phyloP scores from a whole-genome alignment of 2,888 invertebrate genomes.

The Cacoxenus indagator region DNA sequence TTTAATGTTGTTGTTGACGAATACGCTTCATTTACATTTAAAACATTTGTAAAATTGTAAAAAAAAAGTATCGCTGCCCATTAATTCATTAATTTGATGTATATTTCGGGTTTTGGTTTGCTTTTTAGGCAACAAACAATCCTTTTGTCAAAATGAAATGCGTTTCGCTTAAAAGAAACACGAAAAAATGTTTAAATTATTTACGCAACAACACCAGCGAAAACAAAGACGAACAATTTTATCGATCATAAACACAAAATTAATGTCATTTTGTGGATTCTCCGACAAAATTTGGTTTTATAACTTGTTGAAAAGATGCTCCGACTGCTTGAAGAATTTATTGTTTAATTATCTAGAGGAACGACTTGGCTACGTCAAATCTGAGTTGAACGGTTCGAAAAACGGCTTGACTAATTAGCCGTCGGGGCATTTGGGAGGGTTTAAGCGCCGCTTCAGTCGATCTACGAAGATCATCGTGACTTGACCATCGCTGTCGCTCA shows the following conservation, averaged over 20 bases:
- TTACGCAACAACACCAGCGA: slow-evolving; percentile 1
- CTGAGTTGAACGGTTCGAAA: neutral
- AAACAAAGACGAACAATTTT: slow-evolving; percentile 21
- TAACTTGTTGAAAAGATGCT: slow-evolving; percentile 1
- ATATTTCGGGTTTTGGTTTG: slow-evolving; percentile 1
- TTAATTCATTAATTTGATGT: slow-evolving; percentile 35
- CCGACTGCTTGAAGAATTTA: slow-evolving; percentile 7
- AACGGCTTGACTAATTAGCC: neutral
- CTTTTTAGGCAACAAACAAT: neutral
- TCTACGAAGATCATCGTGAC: no score
- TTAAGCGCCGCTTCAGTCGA: no score
- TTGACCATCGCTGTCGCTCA: neutral
- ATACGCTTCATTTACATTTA: slow-evolving; percentile 30
- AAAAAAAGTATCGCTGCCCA: slow-evolving; percentile 2
- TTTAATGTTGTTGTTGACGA: no score
- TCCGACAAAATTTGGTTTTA: slow-evolving; percentile 20
- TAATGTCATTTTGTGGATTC: slow-evolving; percentile 32
- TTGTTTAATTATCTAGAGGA: slow-evolving; percentile 19
- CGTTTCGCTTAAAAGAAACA: neutral
- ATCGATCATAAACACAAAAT: slow-evolving; percentile 37
- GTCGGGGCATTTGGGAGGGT: no score
- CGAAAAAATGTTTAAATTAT: neutral
- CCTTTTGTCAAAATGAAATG: slow-evolving; percentile 27
- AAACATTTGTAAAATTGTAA: slow-evolving; percentile 15
- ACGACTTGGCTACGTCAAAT: neutral